phyloP scores from a whole-genome alignment of 2,113 vertebrate genomes.

The Peromyscus maniculatus region DNA sequence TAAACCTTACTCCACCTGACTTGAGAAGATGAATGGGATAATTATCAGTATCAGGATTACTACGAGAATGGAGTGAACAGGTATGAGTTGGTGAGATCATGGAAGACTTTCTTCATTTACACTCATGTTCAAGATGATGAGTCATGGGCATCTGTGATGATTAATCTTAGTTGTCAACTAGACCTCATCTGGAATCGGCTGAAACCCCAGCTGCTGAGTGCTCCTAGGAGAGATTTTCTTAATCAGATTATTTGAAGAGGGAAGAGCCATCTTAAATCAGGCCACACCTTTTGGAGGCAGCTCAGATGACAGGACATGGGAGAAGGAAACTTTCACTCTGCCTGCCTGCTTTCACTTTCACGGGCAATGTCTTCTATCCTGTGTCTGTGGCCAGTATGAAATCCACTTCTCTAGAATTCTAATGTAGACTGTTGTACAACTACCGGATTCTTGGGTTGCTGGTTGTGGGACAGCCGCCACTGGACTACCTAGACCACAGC shows the following conservation, averaged over 20 bases:
- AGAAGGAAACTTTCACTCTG: background rate
- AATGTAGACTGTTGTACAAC: background rate
- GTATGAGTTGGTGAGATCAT: too few relatives aligned
- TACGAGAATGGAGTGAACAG: background rate
- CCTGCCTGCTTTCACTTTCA: background rate
- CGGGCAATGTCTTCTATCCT: background rate
- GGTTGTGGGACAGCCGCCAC: background rate
- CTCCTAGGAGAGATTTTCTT: background rate
- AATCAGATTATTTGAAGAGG: background rate
- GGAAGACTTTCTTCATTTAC: background rate
- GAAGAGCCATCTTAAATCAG: background rate
- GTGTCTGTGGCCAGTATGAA: background rate
- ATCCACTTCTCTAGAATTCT: background rate
- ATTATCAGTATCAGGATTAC: background rate
- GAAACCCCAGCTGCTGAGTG: background rate
- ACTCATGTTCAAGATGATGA: background rate
- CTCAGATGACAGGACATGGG: background rate
- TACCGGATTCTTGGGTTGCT: background rate
- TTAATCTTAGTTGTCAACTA: background rate
- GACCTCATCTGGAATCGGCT: background rate
- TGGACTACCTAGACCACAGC: background rate
- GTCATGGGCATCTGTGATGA: background rate
- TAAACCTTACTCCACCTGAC: background rate
- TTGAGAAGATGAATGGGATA: background rate
- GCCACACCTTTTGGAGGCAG: background rate